Conservation (phyloP, 2,113 vertebrate genomes). For the Patagioenas fasciata region DNA sequence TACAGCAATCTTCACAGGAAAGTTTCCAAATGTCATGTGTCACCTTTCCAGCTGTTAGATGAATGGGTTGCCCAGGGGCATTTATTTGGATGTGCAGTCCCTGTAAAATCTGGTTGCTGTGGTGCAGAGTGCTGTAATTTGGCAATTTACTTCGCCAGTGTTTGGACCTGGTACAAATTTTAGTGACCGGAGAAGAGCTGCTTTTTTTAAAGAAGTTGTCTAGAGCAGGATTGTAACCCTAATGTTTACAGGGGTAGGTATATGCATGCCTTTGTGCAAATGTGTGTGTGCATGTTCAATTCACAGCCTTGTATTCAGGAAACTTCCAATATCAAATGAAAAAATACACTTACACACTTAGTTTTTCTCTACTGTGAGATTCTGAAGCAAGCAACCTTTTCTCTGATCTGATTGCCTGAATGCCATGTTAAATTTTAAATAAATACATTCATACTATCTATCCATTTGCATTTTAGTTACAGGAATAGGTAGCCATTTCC, state of each 20-base stretch:
- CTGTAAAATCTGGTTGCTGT: conserved; percentile 73
- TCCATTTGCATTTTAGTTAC: not conserved
- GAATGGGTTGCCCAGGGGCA: conserved; percentile 80
- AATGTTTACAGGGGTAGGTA: not conserved
- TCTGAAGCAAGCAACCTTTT: not conserved
- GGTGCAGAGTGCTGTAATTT: conserved; percentile 68
- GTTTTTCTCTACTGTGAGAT: not conserved
- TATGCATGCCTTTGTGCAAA: not conserved
- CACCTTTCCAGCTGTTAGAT: conserved; percentile 85
- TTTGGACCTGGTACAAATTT: conserved; percentile 38
- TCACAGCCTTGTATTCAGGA: not conserved
- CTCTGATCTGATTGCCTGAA: conserved; percentile 21
- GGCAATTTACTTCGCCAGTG: conserved; percentile 63
- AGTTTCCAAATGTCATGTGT: conserved; percentile 83
- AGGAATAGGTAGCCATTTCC: not conserved
- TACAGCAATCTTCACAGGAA: conserved; percentile 78
- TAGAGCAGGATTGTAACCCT: not conserved
- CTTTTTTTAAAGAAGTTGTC: not conserved
- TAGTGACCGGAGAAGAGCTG: not conserved
- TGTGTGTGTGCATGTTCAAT: not conserved
- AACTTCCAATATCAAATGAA: not conserved
- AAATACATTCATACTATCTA: not conserved
- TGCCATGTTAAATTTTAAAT: not conserved
- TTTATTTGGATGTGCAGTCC: conserved; percentile 77
- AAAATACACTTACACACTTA: not conserved